Evolutionary conservation across 2,888 invertebrate genomes (phyloP), one percentile per base, ranked within the genome.

Genomic region (Herminia tarsipennalis): DNA sequence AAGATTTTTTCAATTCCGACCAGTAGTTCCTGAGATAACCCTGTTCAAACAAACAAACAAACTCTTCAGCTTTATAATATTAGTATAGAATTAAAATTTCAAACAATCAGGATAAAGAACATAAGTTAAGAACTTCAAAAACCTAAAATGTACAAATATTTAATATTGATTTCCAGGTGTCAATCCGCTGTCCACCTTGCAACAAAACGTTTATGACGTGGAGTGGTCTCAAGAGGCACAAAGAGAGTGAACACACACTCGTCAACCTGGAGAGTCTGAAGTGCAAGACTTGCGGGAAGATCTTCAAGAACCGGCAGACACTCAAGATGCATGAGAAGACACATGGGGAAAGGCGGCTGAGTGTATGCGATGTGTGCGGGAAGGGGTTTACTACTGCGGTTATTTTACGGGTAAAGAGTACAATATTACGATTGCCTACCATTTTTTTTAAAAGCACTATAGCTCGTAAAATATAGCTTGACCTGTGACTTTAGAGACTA

Each of bases 311-410:
- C 44, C 57, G 60, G 2, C 81, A 84, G 27, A 83, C 87, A 0
- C 56, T 91, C 35, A 73, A 73, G 17, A 75, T 77, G 50, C 92
- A 92, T 45, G 56, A 74, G 33, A 78, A 80, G 34, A 65, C 67
- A 8, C 91, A 92, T 36, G 70, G 61, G 0, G 73, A 80, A 9
- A 70, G 78, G 14, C 76, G 65, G 20, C 33, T 74, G 6, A 73
- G 66, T 34, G 78, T 91, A 12, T 92, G 92, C 42, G 83, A 91
- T 55, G 63, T 88, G 0, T 92, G 92, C 27, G 92, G 91, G 0
- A 86, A 81, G 50, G 78, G 72, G n/a, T 83, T 77, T 33, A 76
- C 78, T 3, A 76, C 78, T 1, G 68, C 73, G 27, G 70, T 74
- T 47, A 73, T 71, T 37, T 74, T 89, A 16, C 81, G 76, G 74